Conservation (phyloP, 2,113 vertebrate species). For the Dasyornis broadbenti region DNA sequence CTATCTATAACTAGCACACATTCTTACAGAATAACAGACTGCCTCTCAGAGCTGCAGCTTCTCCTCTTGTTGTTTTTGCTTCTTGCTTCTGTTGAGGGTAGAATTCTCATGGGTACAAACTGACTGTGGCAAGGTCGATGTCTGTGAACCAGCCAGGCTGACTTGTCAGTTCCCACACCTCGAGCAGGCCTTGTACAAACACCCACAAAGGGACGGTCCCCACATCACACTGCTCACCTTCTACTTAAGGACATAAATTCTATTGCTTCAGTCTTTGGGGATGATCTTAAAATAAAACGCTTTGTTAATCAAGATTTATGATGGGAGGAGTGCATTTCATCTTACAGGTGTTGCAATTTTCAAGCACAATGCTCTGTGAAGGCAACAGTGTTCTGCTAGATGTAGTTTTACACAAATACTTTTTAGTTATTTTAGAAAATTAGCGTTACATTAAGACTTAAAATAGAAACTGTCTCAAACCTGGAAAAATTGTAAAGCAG, state of each 20-base stretch:
- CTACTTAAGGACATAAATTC: not conserved
- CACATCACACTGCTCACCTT: not conserved
- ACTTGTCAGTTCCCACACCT: too few species aligned
- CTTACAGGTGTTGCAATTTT: not conserved
- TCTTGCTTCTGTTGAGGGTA: too few species aligned
- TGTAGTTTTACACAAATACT: not conserved
- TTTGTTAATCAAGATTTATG: not conserved
- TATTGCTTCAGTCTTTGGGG: not conserved
- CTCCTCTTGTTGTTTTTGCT: too few species aligned
- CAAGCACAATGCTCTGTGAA: not conserved
- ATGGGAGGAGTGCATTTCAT: not conserved
- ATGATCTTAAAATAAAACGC: not conserved
- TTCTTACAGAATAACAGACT: too few species aligned
- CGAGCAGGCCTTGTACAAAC: not conserved
- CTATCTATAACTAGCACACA: too few species aligned
- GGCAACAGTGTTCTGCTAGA: not conserved
- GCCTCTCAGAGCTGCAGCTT: too few species aligned
- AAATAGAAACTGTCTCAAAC: not conserved
- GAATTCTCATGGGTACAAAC: too few species aligned
- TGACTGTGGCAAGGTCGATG: too few species aligned
- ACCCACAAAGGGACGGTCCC: not conserved
- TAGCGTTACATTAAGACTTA: not conserved
- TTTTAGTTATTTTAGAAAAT: not conserved
- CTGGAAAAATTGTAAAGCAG: not conserved
- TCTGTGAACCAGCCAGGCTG: too few species aligned